Evolutionary conservation across 1,140 invertebrate genomes (phyloP).

Genomic region (Manduca sexta): DNA sequence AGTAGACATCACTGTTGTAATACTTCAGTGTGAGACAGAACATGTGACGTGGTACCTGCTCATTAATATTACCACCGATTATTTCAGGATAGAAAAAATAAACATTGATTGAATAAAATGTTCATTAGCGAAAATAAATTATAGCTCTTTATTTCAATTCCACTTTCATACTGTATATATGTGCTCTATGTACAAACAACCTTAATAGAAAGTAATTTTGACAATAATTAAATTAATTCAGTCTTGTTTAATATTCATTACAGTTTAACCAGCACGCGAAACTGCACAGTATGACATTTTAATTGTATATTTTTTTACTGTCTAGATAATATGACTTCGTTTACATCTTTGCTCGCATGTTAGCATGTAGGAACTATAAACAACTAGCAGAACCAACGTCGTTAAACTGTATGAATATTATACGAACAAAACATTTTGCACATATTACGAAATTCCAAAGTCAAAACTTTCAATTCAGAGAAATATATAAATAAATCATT

Average conservation of each 20-base stretch:
- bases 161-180: conserved; percentile 34
- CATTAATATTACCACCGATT: no score
- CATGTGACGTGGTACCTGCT: no score
- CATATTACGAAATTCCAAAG: background rate
- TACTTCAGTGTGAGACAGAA: no score
- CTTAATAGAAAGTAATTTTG: conserved; percentile 38
- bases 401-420: conserved; percentile 37
- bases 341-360: no score
- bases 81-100: no score
- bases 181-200: conserved; percentile 55
- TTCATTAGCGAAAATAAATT: conserved; percentile 59
- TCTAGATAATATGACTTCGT: no score
- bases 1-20: no score
- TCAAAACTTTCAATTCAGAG: background rate
- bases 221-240: conserved; percentile 52
- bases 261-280: conserved; percentile 38
- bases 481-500: conserved; percentile 2
- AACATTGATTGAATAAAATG: conserved; percentile 30
- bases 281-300: no score
- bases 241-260: conserved; percentile 61
- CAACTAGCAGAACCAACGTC: background rate
- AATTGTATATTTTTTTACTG: no score
- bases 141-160: conserved; percentile 58
- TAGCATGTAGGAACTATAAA: conserved; percentile 25
- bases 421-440: background rate